A percentile compares a stretch with the other conserved stretches of the same genome.
These are phyloP conservation scores for Altica lythri DNA, from an alignment of 2,888 invertebrate genomes.

Conservation along the genomic window DNA sequence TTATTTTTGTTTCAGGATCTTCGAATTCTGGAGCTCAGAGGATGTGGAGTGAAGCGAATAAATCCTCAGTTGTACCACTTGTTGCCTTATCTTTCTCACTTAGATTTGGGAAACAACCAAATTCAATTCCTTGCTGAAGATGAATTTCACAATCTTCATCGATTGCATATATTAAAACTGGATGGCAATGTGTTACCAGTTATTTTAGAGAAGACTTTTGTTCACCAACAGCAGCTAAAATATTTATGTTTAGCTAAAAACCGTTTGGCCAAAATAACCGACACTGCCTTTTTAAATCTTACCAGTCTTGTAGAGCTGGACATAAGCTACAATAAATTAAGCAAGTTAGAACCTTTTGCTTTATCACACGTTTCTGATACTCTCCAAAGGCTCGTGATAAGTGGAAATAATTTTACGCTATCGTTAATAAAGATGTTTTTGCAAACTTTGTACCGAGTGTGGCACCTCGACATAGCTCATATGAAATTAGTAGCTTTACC, in stretches of 20 bases:
- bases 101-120: constrained; percentile 78
- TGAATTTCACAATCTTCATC: constrained; percentile 72
- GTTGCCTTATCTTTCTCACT: constrained; percentile 70
- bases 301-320: constrained; percentile 72
- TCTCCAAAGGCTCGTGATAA: constrained; percentile 69
- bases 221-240: constrained; percentile 56
- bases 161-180: constrained; percentile 66
- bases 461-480: constrained; percentile 64
- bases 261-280: constrained; percentile 74
- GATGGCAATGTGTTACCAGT: constrained; percentile 81
- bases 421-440: constrained; percentile 64
- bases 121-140: constrained; percentile 76
- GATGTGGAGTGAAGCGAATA: constrained; percentile 72
- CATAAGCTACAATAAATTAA: constrained; percentile 76
- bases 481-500: constrained; percentile 63
- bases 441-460: constrained; percentile 63
- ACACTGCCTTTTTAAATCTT: constrained; percentile 74
- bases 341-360: constrained; percentile 66
- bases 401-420: constrained; percentile 71
- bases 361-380: constrained; percentile 67
- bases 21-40: constrained; percentile 71
- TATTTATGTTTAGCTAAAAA: constrained; percentile 70
- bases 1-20: constrained; percentile 64
- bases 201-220: constrained; percentile 73
- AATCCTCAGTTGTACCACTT: constrained; percentile 81